Conservation (phyloP, 2,888 invertebrate genomes). For the Leptinotarsa haldemani region DNA sequence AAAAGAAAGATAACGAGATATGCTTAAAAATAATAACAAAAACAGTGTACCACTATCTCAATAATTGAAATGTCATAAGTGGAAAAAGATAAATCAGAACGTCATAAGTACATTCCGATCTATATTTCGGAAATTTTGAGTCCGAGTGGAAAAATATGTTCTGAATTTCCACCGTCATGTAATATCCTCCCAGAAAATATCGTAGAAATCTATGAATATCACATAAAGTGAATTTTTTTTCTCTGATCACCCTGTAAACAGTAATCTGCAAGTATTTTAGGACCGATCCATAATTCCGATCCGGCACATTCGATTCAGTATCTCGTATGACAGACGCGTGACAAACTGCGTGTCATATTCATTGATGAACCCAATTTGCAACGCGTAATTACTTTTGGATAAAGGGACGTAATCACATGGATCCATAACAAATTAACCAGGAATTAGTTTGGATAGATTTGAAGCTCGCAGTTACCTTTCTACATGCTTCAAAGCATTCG, state of each 20-base stretch:
- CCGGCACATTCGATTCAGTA: conserved; percentile 34
- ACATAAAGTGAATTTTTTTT: too few species aligned
- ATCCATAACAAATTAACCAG: conserved; percentile 44
- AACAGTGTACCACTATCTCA: too few species aligned
- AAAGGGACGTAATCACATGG: conserved; percentile 48
- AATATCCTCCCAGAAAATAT: too few species aligned
- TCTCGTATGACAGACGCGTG: conserved; percentile 46
- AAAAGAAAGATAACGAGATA: too few species aligned
- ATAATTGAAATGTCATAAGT: too few species aligned
- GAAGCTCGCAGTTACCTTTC: not conserved
- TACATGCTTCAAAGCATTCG: not conserved
- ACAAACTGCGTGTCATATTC: conserved; percentile 50
- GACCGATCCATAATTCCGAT: conserved; percentile 3
- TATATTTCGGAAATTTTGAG: too few species aligned
- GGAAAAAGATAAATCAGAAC: too few species aligned
- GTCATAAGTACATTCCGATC: too few species aligned
- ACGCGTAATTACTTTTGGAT: conserved; percentile 49
- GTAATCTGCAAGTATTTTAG: not conserved
- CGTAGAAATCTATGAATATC: too few species aligned
- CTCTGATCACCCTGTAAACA: not conserved
- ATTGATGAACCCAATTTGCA: conserved; percentile 53
- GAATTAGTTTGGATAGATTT: conserved; percentile 35
- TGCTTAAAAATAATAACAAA: too few species aligned
- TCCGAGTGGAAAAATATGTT: too few species aligned
- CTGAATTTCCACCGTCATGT: too few species aligned